These are phyloP conservation scores for Mactra quadrangularis DNA, from an alignment of 1,140 invertebrate species.

Conservation along the genomic window DNA sequence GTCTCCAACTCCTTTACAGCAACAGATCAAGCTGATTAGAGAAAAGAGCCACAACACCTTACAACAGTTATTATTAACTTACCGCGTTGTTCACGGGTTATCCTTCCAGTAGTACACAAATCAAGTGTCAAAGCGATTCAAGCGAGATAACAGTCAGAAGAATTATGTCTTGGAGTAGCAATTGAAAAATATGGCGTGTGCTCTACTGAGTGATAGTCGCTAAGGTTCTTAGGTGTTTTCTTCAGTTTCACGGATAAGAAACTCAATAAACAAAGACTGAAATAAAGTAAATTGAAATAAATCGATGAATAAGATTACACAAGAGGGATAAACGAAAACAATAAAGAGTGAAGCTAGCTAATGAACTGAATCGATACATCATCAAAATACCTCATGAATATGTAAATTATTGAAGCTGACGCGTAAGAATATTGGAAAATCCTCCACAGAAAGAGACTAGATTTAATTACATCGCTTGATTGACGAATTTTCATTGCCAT, in stretches of 20 bases:
- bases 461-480: no score
- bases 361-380: conserved; percentile 41
- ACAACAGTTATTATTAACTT: conserved; percentile 23
- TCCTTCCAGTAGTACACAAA: no score
- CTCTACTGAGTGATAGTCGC: background rate
- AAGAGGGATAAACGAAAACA: conserved; percentile 28
- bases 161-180: conserved; percentile 28
- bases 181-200: conserved; percentile 58
- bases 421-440: background rate
- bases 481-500: no score
- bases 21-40: no score
- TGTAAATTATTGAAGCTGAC: conserved; percentile 29
- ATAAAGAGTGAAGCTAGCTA: conserved; percentile 23
- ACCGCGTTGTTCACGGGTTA: background rate
- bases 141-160: no score
- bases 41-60: conserved; percentile 22
- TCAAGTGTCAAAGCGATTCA: background rate
- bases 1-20: no score
- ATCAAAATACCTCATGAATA: conserved; percentile 59
- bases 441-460: no score
- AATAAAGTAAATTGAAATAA: conserved; percentile 18
- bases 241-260: background rate
- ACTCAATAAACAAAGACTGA: conserved; percentile 1
- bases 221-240: background rate
- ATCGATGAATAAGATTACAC: conserved; percentile 24